phyloP scores from a whole-genome alignment of 2,888 invertebrate genomes.

The Leptopilina myrica region DNA sequence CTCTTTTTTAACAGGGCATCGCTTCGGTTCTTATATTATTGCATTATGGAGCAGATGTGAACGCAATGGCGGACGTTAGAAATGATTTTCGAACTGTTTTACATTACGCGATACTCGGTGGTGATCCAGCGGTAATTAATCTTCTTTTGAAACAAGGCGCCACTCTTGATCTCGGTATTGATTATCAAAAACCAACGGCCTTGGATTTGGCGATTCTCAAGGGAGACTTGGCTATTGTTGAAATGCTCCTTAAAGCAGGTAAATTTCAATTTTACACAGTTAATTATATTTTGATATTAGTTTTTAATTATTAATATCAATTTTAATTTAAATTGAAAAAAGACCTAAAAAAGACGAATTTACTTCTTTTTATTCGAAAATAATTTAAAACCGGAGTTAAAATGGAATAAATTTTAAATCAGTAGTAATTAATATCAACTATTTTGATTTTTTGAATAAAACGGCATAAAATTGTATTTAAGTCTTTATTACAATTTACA shows the following conservation, averaged over 20 bases:
- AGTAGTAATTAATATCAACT: too few relatives aligned
- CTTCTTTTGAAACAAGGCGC: conserved; percentile 91
- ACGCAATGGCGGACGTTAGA: conserved; percentile 89
- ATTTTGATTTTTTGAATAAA: too few relatives aligned
- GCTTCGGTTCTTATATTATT: conserved; percentile 86
- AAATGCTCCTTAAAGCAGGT: conserved; percentile 84
- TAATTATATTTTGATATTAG: too few relatives aligned
- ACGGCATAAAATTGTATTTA: too few relatives aligned
- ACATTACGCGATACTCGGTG: conserved; percentile 92
- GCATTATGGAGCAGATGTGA: conserved; percentile 90
- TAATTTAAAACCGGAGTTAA: too few relatives aligned
- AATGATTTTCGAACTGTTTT: conserved; percentile 92
- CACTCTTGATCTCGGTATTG: conserved; percentile 81
- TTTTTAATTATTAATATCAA: too few relatives aligned
- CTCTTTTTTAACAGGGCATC: conserved; percentile 80
- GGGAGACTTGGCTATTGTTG: conserved; percentile 86
- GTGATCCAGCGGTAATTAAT: conserved; percentile 84
- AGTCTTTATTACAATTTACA: too few relatives aligned
- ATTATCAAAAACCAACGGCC: conserved; percentile 86
- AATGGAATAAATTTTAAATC: too few relatives aligned
- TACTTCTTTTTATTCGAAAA: too few relatives aligned
- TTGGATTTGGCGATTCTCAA: conserved; percentile 91
- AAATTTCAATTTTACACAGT: conserved; percentile 53
- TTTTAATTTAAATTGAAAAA: too few relatives aligned
- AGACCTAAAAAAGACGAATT: too few relatives aligned